Conservation (phyloP, 2,113 vertebrate species). For the Sterna hirundo region DNA sequence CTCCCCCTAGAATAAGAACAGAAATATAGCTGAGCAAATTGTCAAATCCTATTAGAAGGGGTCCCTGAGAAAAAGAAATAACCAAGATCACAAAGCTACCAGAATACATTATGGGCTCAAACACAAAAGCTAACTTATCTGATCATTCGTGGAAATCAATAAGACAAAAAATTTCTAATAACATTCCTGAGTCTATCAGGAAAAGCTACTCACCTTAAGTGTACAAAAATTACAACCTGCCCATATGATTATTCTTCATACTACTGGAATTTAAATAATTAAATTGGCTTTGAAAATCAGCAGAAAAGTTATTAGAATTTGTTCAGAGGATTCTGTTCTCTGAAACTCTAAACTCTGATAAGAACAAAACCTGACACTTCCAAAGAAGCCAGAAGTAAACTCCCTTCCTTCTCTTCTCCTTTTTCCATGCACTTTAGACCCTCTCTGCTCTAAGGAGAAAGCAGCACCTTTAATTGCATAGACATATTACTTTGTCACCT, state of each 20-base stretch:
- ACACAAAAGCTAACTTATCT: not conserved
- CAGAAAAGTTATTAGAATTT: conserved; percentile 2
- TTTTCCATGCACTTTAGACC: not conserved
- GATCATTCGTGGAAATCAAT: not conserved
- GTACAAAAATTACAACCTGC: not conserved
- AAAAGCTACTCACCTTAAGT: not conserved
- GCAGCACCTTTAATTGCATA: not conserved
- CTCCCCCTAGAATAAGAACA: conserved; percentile 33
- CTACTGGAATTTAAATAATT: not conserved
- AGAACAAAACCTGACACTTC: conserved; percentile 20
- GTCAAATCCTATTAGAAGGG: not conserved
- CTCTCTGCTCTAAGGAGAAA: not conserved
- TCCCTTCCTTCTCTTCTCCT: not conserved
- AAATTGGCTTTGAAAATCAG: not conserved
- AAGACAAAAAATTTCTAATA: not conserved
- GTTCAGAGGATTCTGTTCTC: conserved; percentile 1
- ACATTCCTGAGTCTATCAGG: not conserved
- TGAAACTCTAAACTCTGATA: conserved; percentile 36
- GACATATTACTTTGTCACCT: not conserved
- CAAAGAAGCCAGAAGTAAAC: not conserved
- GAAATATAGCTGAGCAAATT: not conserved
- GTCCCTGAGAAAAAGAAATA: not conserved
- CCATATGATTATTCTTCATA: not conserved
- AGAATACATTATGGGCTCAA: not conserved
- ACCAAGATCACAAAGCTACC: not conserved